A percentile compares a stretch with the other conserved stretches of the same genome.
These are phyloP conservation scores for Leontopithecus rosalia DNA, from an alignment of 2,797 vertebrate species.

Conservation along the genomic window DNA sequence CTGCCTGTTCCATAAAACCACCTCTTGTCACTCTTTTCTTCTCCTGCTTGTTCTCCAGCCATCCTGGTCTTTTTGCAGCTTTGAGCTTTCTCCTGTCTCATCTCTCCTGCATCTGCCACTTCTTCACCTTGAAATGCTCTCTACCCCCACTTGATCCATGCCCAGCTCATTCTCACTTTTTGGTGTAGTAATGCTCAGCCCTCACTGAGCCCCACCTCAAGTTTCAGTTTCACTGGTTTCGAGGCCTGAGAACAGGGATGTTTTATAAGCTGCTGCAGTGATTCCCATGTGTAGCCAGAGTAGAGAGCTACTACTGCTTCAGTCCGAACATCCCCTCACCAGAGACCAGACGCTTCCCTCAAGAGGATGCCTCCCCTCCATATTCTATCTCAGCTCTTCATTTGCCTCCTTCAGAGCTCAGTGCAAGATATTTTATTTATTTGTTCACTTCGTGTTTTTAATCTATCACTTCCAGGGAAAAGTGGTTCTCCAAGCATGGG, in stretches of 20 bases:
- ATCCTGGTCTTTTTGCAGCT: neutral
- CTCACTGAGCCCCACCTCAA: neutral
- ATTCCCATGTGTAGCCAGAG: neutral
- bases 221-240: neutral
- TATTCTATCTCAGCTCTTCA: neutral
- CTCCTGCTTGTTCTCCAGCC: neutral
- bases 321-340: neutral
- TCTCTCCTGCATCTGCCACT: neutral
- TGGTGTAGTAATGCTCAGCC: neutral
- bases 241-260: neutral
- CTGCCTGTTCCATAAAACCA: neutral
- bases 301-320: neutral
- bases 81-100: neutral
- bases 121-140: neutral
- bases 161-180: neutral
- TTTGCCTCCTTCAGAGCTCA: neutral
- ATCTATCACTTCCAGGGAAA: neutral
- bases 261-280: neutral
- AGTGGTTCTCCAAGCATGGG: neutral
- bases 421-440: neutral
- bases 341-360: neutral
- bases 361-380: neutral
- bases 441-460: neutral
- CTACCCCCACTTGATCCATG: accelerated
- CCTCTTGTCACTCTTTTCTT: neutral